Evolutionary conservation across 2,888 invertebrate genomes (phyloP), one percentile per base, ranked within the genome.

Genomic region (Pediacus dermestoides): DNA sequence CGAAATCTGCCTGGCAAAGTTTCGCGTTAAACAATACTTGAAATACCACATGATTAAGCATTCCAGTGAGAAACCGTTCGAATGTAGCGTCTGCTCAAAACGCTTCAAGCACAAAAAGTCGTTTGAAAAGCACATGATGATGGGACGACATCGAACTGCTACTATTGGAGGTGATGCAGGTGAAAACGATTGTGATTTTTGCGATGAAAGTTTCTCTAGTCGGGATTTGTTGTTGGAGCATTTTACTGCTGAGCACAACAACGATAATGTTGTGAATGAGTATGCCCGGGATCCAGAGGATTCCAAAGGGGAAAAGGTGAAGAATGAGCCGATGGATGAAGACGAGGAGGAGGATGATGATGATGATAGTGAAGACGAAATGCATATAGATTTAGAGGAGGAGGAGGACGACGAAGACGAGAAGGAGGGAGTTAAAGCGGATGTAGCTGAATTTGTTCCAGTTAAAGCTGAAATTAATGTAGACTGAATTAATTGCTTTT

Each of bases 1-100:
- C 43, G 30, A 52, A 0, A 68, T 72, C 8, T 76, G 76, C 47
- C 66, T 66, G 0, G 73, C 73, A 64, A 72, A 71, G 11, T 76
- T 75, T 50, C 70, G 70, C 35, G 73, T 74, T 0, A 72, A 72
- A 41, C 75, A 75, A 33, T 74, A 75, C 3, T 53, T 77, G 14
- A 75, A 75, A 40, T 74, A 74, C 67, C 77, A 77, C 40, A 74
- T 74, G 72, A 74, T 75, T 1, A 75, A 73, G 8, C 77, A 77
- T 26, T 74, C 75, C 1, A 75, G 74, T 0, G 72, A 73, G 13
- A 52, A 76, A 9, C 76, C 76, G 13, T 76, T 74, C 14, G 64
- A 67, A 0, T 77, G 77, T 42, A 65, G 63, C 4, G 66, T 75
- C 0, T 77, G 77, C 33, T 63, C 71, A 35, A 76, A 76, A 43